Conservation (phyloP, 2,797 vertebrate genomes). For the Muscicapa comitata region DNA sequence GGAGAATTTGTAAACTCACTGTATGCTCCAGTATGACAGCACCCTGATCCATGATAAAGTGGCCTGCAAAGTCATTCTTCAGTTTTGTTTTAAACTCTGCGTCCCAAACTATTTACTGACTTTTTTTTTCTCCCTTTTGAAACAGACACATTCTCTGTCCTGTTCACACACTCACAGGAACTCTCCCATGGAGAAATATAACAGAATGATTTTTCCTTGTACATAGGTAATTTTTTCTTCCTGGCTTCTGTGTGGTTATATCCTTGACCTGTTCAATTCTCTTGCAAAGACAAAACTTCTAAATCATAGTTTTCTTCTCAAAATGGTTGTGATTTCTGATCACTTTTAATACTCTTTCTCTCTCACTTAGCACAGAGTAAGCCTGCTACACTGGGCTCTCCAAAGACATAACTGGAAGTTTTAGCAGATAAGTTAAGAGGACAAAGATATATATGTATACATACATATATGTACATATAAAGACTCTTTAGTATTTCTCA, state of each 20-base stretch:
- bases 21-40: background rate
- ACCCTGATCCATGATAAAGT: background rate
- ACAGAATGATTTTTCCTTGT: background rate
- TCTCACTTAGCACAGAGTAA: background rate
- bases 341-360: background rate
- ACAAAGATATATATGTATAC: background rate
- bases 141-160: background rate
- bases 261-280: background rate
- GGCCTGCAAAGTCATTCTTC: background rate
- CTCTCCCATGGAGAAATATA: background rate
- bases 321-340: background rate
- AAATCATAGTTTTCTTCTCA: background rate
- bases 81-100: background rate
- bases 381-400: background rate
- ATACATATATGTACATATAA: background rate
- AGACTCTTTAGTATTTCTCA: background rate
- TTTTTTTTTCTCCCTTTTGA: background rate
- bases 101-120: background rate
- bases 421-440: background rate
- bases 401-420: background rate
- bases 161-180: background rate
- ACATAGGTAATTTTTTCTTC: background rate
- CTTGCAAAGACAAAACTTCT: background rate
- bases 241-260: background rate
- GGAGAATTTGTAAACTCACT: background rate